Evolutionary conservation across 2,888 invertebrate genomes (phyloP).

Genomic region (Cephonodes hylas): DNA sequence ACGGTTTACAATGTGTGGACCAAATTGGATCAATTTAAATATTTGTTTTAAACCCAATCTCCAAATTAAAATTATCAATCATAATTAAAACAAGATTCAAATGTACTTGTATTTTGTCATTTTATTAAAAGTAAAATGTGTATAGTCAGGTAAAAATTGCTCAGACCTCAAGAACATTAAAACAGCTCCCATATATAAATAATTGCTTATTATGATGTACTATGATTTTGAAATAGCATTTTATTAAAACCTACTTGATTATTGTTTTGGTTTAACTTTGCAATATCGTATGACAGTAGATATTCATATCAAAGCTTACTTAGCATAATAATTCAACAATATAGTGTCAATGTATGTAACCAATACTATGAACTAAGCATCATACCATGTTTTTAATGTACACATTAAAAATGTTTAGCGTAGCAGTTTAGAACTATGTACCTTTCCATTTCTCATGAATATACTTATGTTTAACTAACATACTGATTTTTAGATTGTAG

Average conservation of each 20-base stretch:
- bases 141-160: no score
- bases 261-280: not conserved
- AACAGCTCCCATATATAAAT: not conserved
- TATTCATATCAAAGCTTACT: not conserved
- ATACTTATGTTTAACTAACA: not conserved
- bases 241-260: not conserved
- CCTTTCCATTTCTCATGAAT: not conserved
- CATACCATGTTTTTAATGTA: not conserved
- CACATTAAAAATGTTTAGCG: not conserved
- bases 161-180: no score
- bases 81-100: not conserved
- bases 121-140: not conserved
- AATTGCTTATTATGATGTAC: not conserved
- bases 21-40: not conserved
- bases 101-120: not conserved
- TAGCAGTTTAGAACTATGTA: not conserved
- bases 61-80: no score
- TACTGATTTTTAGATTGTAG: not conserved
- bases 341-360: not conserved
- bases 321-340: not conserved
- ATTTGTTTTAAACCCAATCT: not conserved
- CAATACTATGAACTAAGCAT: not conserved
- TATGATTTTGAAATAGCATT: not conserved
- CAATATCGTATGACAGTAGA: not conserved
- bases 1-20: not conserved